Evolutionary conservation across 2,113 vertebrate genomes (phyloP).

Genomic region (Tenebrosternarchus preto): DNA sequence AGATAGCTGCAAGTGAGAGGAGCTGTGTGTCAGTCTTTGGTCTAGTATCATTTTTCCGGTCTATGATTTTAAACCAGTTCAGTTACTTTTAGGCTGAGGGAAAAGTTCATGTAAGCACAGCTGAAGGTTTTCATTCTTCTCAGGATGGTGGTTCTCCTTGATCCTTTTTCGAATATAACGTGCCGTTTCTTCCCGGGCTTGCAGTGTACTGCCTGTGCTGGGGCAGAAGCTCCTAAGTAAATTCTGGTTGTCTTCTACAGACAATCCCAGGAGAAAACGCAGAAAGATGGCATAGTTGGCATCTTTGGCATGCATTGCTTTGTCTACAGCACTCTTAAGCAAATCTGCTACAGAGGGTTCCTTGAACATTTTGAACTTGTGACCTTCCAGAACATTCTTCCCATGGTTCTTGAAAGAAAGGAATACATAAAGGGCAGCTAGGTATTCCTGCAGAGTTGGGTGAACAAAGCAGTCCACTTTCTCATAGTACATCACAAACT

Average conservation of each 20-base stretch:
- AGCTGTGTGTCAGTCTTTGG: too few relatives aligned
- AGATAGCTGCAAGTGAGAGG: too few relatives aligned
- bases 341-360: slow-evolving; percentile 44
- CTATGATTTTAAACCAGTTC: not conserved
- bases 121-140: slow-evolving; percentile 55
- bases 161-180: slow-evolving; percentile 62
- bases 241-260: slow-evolving; percentile 53
- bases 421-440: slow-evolving; percentile 72
- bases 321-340: slow-evolving; percentile 64
- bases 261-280: slow-evolving; percentile 68
- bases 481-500: slow-evolving; percentile 57
- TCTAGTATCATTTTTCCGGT: not conserved
- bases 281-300: slow-evolving; percentile 65
- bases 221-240: slow-evolving; percentile 55
- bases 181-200: slow-evolving; percentile 33
- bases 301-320: slow-evolving; percentile 54
- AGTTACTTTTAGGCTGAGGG: not conserved
- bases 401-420: slow-evolving; percentile 59
- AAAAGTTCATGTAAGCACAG: slow-evolving; percentile 66
- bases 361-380: slow-evolving; percentile 51
- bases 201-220: slow-evolving; percentile 29
- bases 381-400: slow-evolving; percentile 63
- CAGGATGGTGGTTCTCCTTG: slow-evolving; percentile 45
- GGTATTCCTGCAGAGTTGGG: slow-evolving; percentile 73
- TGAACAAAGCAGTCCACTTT: slow-evolving; percentile 69